These are phyloP conservation scores for Philereme vetulata DNA, from an alignment of 2,888 invertebrate genomes.

Conservation along the genomic window DNA sequence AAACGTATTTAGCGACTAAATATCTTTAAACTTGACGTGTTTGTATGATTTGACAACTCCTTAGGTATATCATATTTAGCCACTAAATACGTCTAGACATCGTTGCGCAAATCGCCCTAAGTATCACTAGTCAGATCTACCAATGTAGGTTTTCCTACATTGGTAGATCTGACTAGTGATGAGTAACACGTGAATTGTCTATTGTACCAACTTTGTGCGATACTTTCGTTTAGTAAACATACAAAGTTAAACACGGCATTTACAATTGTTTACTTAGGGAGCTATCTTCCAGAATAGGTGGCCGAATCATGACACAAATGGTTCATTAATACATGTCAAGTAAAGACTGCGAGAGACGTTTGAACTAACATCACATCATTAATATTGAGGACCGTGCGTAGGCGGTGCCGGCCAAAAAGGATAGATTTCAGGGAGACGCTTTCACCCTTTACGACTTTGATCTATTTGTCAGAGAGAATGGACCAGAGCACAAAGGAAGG, in stretches of 20 bases:
- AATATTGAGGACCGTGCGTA: conserved; percentile 77
- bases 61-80: too few species aligned
- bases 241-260: conserved; percentile 16
- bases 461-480: conserved; percentile 70
- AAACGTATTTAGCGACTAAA: too few species aligned
- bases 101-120: too few species aligned
- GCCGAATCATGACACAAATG: conserved; percentile 71
- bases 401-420: conserved; percentile 70
- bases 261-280: conserved; percentile 44
- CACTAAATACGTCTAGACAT: too few species aligned
- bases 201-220: too few species aligned
- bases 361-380: conserved; percentile 81
- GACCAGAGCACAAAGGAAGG: conserved; percentile 52
- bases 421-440: conserved; percentile 74
- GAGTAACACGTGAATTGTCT: too few species aligned
- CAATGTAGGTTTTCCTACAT: too few species aligned
- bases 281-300: conserved; percentile 53
- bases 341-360: conserved; percentile 70
- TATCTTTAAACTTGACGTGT: too few species aligned
- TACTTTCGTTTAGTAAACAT: neutral
- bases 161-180: too few species aligned
- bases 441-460: conserved; percentile 76
- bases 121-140: too few species aligned
- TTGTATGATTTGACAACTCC: too few species aligned
- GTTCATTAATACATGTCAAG: conserved; percentile 78